These are phyloP conservation scores for Tigriopus californicus DNA, from an alignment of 2,888 invertebrate genomes.

Conservation along the genomic window DNA sequence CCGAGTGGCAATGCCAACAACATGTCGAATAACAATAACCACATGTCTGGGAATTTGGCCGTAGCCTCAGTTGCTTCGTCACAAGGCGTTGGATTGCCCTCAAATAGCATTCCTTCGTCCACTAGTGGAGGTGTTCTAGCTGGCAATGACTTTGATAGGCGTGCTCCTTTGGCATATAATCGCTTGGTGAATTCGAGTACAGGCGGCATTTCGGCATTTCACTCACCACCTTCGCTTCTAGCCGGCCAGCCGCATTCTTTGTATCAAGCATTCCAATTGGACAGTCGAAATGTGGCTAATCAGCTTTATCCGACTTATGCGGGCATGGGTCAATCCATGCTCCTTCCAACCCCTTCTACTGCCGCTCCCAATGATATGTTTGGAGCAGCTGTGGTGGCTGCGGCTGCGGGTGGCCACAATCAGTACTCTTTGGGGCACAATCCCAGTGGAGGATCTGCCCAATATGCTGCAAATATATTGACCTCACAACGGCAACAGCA, in stretches of 20 bases:
- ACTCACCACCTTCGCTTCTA: constrained; percentile 5
- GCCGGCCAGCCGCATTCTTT: constrained; percentile 40
- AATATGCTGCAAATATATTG: too few species aligned
- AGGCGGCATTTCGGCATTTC: not conserved
- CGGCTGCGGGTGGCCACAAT: too few species aligned
- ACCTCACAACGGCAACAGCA: too few species aligned
- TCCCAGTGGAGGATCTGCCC: too few species aligned
- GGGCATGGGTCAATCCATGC: constrained; percentile 14
- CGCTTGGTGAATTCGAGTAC: not conserved
- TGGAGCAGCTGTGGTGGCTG: not conserved
- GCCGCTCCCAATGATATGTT: not conserved
- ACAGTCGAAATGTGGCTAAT: constrained; percentile 27
- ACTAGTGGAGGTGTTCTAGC: not conserved
- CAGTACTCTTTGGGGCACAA: too few species aligned
- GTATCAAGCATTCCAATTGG: constrained; percentile 61
- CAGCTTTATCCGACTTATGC: constrained; percentile 20
- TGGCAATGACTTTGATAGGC: not conserved
- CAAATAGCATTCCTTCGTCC: not conserved
- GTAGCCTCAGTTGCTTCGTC: not conserved
- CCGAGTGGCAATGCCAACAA: too few species aligned
- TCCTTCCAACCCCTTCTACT: not conserved
- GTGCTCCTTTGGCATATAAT: not conserved
- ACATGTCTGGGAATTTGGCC: not conserved
- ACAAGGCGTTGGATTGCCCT: not conserved
- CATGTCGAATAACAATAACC: too few species aligned